A percentile compares a stretch with the other conserved stretches of the same genome.
Evolutionary conservation across 2,797 vertebrate species (phyloP).

Genomic region (Microchirus variegatus): DNA sequence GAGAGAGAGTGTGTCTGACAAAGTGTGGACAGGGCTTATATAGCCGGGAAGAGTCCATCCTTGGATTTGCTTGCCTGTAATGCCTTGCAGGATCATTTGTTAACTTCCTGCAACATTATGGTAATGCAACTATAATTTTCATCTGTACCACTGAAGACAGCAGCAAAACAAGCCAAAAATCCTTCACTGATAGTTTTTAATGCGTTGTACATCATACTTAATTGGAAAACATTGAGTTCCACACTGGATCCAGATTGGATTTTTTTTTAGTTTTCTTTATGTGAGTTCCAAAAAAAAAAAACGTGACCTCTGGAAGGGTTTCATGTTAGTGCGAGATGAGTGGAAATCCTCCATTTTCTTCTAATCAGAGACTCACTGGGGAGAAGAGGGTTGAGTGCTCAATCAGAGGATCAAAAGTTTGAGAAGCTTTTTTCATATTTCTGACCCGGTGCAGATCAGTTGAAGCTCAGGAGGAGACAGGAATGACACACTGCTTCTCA

Average conservation of each 20-base stretch:
- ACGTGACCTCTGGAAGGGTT: constrained; percentile 56
- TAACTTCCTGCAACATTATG: constrained; percentile 57
- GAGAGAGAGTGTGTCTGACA: neutral
- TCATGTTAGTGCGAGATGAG: constrained; percentile 58
- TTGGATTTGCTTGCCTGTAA: constrained; percentile 64
- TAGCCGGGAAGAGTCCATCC: constrained; percentile 57
- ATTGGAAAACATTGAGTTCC: constrained; percentile 56
- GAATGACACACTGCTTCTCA: constrained; percentile 26
- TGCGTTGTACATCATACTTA: constrained; percentile 55
- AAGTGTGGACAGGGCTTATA: constrained; percentile 48
- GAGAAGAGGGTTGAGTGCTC: constrained; percentile 41
- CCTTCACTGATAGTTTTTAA: constrained; percentile 46
- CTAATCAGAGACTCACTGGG: constrained; percentile 55
- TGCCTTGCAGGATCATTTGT: constrained; percentile 64
- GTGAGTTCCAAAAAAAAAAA: constrained; percentile 46
- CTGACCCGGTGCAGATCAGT: constrained; percentile 37
- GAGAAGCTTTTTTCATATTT: constrained; percentile 5
- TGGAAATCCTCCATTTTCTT: constrained; percentile 61
- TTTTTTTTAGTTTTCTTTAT: constrained; percentile 59
- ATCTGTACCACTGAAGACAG: constrained; percentile 50
- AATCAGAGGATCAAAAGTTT: constrained; percentile 58
- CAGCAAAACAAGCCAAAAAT: constrained; percentile 30
- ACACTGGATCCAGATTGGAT: constrained; percentile 55
- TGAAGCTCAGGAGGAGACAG: constrained; percentile 31
- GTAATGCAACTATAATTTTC: constrained; percentile 45